A percentile compares a stretch with the other conserved stretches of the same genome.
phyloP scores from a whole-genome alignment of 2,888 invertebrate genomes.

The Drosophila differens region DNA sequence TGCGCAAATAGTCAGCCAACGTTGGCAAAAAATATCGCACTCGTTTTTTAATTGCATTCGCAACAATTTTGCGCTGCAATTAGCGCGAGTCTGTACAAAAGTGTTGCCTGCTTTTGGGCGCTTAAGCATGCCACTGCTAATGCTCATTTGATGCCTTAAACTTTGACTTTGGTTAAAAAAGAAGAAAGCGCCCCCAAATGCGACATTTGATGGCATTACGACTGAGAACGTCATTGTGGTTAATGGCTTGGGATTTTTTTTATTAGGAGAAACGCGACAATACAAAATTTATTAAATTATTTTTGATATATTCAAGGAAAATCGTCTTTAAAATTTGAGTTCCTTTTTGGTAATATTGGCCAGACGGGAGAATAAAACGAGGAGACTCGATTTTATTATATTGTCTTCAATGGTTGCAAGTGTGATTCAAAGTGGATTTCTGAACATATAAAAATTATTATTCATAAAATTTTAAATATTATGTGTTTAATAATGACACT shows the following conservation, averaged over 20 bases:
- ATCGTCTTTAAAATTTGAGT: not conserved
- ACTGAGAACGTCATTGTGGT: not conserved
- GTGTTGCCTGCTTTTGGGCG: constrained; percentile 17
- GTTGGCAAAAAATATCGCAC: constrained; percentile 14
- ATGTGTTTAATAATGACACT: not conserved
- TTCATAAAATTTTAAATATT: not conserved
- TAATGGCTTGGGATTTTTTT: not conserved
- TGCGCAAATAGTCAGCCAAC: constrained; percentile 12
- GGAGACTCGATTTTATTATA: not conserved
- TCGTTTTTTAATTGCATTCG: constrained; percentile 67
- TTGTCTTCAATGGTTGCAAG: not conserved
- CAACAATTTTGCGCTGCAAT: constrained; percentile 64
- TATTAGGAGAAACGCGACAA: not conserved
- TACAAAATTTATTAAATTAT: not conserved
- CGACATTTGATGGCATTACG: constrained; percentile 35
- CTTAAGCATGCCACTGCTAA: not conserved
- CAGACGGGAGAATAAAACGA: not conserved
- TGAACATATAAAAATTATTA: not conserved
- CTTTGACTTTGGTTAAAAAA: constrained; percentile 33
- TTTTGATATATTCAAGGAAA: not conserved
- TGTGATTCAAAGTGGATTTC: not conserved
- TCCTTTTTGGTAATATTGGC: not conserved
- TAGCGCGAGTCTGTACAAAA: constrained; percentile 48
- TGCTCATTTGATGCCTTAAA: constrained; percentile 16
- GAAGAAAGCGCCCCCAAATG: constrained; percentile 11